Evolutionary conservation across 64 coral and sea anemone genomes (phyloP).

Genomic region (Montipora sp.): DNA sequence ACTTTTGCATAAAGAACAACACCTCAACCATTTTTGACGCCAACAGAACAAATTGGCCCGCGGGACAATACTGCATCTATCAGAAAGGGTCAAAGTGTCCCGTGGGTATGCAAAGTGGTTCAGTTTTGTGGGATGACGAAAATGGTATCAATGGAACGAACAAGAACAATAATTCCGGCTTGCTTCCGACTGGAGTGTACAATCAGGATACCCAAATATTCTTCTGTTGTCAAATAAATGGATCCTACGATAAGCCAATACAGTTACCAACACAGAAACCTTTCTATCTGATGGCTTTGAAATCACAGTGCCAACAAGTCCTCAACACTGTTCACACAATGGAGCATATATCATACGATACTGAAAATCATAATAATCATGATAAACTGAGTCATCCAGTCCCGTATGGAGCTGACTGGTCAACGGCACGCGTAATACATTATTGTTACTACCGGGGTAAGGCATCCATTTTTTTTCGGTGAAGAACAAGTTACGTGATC

Average conservation of each 20-base stretch:
- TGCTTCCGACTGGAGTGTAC: constrained; percentile 76
- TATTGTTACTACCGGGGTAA: constrained; percentile 75
- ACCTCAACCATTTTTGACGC: not conserved
- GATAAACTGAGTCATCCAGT: not conserved
- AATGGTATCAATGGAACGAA: constrained; percentile 40
- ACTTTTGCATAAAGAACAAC: constrained; percentile 75
- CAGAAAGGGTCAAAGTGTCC: constrained; percentile 62
- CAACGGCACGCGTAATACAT: not conserved
- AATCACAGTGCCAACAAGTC: constrained; percentile 48
- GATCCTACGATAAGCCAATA: constrained; percentile 32
- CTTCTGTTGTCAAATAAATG: constrained; percentile 63
- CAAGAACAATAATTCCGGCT: constrained; percentile 69
- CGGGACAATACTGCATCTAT: constrained; percentile 74
- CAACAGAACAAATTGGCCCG: constrained; percentile 61
- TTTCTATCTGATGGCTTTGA: constrained; percentile 74
- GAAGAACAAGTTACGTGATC: no score
- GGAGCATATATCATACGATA: constrained; percentile 64
- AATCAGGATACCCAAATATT: constrained; percentile 67
- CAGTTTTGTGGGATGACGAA: constrained; percentile 68
- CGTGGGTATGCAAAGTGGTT: constrained; percentile 50
- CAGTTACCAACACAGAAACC: constrained; percentile 49
- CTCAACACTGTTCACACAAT: constrained; percentile 42
- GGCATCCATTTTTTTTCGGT: not conserved
- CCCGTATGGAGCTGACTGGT: not conserved
- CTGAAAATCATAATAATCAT: constrained; percentile 11